Percentiles rank a stretch among this genome's conserved stretches.
phyloP scores from a whole-genome alignment of 1,140 invertebrate species.

The Tigriopus japonicus region DNA sequence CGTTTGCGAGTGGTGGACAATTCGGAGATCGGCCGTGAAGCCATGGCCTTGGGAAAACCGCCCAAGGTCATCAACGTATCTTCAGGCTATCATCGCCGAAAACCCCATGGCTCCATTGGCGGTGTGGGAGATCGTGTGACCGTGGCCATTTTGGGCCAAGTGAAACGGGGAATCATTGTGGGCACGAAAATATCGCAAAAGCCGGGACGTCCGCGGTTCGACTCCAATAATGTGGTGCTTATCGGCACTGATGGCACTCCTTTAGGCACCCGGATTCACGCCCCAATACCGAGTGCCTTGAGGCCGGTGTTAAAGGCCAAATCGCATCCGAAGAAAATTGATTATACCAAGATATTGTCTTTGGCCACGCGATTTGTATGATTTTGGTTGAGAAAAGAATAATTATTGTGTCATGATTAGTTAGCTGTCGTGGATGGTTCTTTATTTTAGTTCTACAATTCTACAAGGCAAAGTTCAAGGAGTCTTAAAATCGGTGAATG shows the following conservation, averaged over 20 bases:
- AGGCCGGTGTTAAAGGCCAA: slow-evolving; percentile 64
- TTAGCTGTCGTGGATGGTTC: no score
- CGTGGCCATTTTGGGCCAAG: slow-evolving; percentile 90
- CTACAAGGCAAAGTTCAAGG: no score
- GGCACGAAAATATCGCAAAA: slow-evolving; percentile 69
- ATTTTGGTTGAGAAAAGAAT: no score
- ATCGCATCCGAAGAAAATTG: slow-evolving; percentile 58
- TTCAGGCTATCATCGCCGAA: slow-evolving; percentile 1
- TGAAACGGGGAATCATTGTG: slow-evolving; percentile 85
- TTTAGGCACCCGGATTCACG: slow-evolving; percentile 77
- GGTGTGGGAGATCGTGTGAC: slow-evolving; percentile 62
- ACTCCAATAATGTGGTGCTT: slow-evolving; percentile 89
- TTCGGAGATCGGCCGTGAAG: slow-evolving; percentile 75
- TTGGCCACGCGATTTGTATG: slow-evolving; percentile 82
- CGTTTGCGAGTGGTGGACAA: slow-evolving; percentile 85
- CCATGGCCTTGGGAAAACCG: slow-evolving; percentile 79
- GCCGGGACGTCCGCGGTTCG: slow-evolving; percentile 69
- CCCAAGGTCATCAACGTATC: slow-evolving; percentile 74
- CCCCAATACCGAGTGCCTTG: slow-evolving; percentile 81
- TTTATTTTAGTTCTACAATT: no score
- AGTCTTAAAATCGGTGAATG: no score
- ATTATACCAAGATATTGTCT: slow-evolving; percentile 85
- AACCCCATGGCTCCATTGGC: slow-evolving; percentile 4
- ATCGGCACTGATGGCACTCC: slow-evolving; percentile 86
- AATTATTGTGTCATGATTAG: no score